Conservation (phyloP, 2,113 vertebrate genomes). For the Oreochromis spilurus region DNA sequence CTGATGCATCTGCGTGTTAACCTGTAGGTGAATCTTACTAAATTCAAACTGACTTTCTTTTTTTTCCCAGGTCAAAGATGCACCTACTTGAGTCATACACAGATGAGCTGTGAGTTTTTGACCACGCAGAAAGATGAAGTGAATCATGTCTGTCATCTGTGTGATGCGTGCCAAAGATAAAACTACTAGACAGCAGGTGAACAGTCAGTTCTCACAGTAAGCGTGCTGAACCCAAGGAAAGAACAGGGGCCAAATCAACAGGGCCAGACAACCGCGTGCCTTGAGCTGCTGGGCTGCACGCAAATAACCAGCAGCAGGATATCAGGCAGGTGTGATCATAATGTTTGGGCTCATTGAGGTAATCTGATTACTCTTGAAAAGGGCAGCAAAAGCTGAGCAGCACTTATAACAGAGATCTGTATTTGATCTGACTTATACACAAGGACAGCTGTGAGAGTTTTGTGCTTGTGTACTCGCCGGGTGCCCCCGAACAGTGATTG, state of each 20-base stretch:
- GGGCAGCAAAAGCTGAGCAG: neutral
- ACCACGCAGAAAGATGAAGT: neutral
- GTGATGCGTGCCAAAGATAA: neutral
- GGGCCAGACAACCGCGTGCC: neutral
- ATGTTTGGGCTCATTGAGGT: neutral
- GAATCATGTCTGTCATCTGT: neutral
- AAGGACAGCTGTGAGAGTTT: neutral
- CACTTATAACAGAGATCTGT: neutral
- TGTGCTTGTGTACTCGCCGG: neutral
- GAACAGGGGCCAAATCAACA: neutral
- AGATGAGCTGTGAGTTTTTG: neutral
- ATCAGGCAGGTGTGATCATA: neutral
- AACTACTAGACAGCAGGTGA: neutral
- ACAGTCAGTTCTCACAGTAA: neutral
- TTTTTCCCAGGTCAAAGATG: constrained; percentile 6
- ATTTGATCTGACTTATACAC: neutral
- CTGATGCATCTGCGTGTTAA: neutral
- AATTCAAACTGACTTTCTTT: constrained; percentile 25
- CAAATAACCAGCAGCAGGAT: neutral
- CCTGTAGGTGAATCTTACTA: constrained; percentile 2
- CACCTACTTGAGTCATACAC: neutral
- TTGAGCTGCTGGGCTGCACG: neutral
- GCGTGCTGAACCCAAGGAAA: neutral
- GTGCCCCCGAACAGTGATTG: neutral
- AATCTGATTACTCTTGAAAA: neutral